Evolutionary conservation across 2,888 invertebrate species (phyloP).

Genomic region (Corythucha ciliata): DNA sequence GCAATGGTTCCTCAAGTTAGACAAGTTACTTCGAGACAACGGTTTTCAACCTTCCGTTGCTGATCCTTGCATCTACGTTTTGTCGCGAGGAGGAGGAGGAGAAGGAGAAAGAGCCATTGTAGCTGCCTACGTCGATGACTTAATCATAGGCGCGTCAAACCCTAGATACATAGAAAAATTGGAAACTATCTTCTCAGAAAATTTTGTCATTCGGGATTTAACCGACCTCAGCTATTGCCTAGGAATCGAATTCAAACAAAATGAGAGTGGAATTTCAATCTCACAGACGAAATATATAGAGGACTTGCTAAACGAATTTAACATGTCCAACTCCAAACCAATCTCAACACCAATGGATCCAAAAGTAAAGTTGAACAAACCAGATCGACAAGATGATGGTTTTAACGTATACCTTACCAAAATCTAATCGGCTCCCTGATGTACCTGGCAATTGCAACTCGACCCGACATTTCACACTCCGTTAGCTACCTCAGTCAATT

Average conservation of each 20-base stretch:
- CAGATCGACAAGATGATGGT: background rate
- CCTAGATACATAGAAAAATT: background rate
- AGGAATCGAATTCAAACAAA: constrained; percentile 15
- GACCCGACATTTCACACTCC: constrained; percentile 19
- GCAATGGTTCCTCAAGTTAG: constrained; percentile 19
- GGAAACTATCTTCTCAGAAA: background rate
- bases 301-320: constrained; percentile 2
- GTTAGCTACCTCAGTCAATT: constrained; percentile 14
- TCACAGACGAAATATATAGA: background rate
- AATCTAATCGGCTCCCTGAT: constrained; percentile 31
- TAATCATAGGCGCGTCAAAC: constrained; percentile 1
- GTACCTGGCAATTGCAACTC: constrained; percentile 17
- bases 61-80: constrained; percentile 20
- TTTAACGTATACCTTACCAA: constrained; percentile 5
- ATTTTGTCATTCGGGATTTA: constrained; percentile 13
- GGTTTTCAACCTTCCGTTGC: constrained; percentile 16
- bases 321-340: constrained; percentile 14
- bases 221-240: constrained; percentile 11
- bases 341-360: constrained; percentile 14
- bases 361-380: background rate
- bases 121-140: constrained; percentile 16
- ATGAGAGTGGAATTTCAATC: constrained; percentile 2
- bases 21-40: background rate
- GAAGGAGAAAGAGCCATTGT: background rate
- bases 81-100: background rate